Conservation (phyloP, 2,797 vertebrate species). For the Arremon aurantiirostris region DNA sequence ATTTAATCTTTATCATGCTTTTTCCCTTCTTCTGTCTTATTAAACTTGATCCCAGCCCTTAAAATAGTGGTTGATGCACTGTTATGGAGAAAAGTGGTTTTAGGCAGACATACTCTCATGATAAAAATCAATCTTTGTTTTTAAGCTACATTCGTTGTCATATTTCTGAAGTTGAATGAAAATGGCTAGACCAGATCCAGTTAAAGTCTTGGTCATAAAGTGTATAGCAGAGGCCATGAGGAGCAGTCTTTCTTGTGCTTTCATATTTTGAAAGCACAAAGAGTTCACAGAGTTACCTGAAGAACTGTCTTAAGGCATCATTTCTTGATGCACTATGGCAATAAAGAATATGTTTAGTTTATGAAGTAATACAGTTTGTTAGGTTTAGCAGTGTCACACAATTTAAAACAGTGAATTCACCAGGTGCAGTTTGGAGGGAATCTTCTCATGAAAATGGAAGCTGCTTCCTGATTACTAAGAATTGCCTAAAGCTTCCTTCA, state of each 20-base stretch:
- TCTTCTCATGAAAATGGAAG: conserved; percentile 7
- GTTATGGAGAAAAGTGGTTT: neutral
- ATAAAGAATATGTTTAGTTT: conserved; percentile 15
- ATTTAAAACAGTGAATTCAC: neutral
- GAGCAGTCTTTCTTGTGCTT: neutral
- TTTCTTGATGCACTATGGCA: neutral
- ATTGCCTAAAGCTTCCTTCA: neutral
- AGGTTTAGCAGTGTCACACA: conserved; percentile 12
- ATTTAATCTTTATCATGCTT: neutral
- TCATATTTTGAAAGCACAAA: neutral
- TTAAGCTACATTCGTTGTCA: neutral
- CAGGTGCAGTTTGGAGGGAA: conserved; percentile 26
- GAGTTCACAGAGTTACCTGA: neutral
- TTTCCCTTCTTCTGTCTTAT: neutral
- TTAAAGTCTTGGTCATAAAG: neutral
- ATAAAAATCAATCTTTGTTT: neutral
- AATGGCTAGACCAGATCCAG: neutral
- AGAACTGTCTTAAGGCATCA: neutral
- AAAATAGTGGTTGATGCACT: neutral
- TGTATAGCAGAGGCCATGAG: neutral
- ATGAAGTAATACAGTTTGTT: conserved; percentile 34
- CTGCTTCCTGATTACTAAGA: conserved; percentile 16
- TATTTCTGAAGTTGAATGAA: neutral
- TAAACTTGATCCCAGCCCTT: neutral
- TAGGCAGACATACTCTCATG: neutral